Base-by-base conservation (phyloP, 2,888 invertebrate species). In the Protophormia terraenovae region DNA sequence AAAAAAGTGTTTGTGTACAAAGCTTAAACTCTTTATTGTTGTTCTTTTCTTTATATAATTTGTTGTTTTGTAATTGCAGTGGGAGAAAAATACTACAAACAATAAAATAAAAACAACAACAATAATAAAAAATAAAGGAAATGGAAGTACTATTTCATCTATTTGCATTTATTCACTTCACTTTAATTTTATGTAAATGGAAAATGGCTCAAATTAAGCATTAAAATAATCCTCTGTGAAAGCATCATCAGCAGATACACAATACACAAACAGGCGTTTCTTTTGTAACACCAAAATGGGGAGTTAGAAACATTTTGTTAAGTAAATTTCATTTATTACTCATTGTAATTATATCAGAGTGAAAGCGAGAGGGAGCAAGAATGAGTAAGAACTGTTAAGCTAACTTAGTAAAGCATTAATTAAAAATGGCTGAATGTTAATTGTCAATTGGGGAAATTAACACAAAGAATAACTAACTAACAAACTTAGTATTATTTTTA, bases 371-470 rank as follows among this genome's bases (percentile, higher is more conserved):
- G n/a, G n/a, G n/a, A n/a, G n/a, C n/a, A n/a, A n/a, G n/a, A n/a
- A n/a, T n/a, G n/a, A n/a, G n/a, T n/a, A n/a, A n/a, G n/a, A n/a
- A n/a, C n/a, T n/a, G n/a, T n/a, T n/a, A n/a, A n/a, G n/a, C n/a
- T n/a, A n/a, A n/a, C n/a, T 77, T 58, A 77, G 67, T 67, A 71
- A 8, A 45, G 75, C 75, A 69, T 81, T 81, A 84, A 84, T 84
- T 81, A 81, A 80, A n/a, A 84, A 77, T 72, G 55, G 60, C 71
- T 60, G 66, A 75, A 80, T 67, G 76, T 77, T 84, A 84, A 84
- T 84, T 80, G 76, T 84, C 80, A 77, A 81, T 80, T 72, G 80
- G 84, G 84, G 84, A 84, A 84, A 84, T 84, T 81, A 84, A 76
- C 24, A 64, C 55, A 35, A 73, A 73, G 58, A 22, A 60, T 50